Evolutionary conservation across 2,888 invertebrate species (phyloP), one percentile per base, ranked within the genome.

Genomic region (Proisotoma minuta): DNA sequence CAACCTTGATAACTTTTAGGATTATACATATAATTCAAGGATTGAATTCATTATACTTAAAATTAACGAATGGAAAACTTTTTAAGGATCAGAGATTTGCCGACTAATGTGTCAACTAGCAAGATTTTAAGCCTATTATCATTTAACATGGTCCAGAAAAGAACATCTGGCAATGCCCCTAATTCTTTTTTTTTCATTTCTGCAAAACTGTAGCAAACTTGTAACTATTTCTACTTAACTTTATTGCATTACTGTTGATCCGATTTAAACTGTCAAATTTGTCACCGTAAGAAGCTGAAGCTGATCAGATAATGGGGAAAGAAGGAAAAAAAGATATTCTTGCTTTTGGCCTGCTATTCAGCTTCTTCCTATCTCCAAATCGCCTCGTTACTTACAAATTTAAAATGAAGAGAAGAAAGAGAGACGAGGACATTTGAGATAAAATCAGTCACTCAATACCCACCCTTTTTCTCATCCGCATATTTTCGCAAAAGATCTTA

Each of bases 241-340:
- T 59, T 51, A 59, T 59, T 52, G 40, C 22, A 52, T 51, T 59
- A 27, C 39, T 54, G 34, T 59, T 59, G 34, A 59, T 59, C 59
- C 59, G 59, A 59, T 59, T 59, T 39, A 22, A 26, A 28, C 51
- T 24, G 59, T 59, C 59, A 59, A 39, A 59, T 50, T 52, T 59
- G 51, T 59, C 52, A 59, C 51, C 27, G 8, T 12, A 10, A 23
- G 2, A 26, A 28, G 12, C 40, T 39, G 40, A 54, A 47, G 22
- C 28, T 34, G 54, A 54, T 54, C 54, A 54, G 54, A 54, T 54
- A 54, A 54, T 23, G 28, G 47, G 47, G n/a, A 34, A 15, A 34
- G 34, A 34, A 15, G 34, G 34, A 34, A 34, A 34, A 34, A 34
- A 34, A 34, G n/a, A n/a, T n/a, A n/a, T n/a, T n/a, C n/a, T n/a